These are phyloP conservation scores for Phylloscopus trochiloides DNA, from an alignment of 2,113 vertebrate genomes.

Conservation along the genomic window DNA sequence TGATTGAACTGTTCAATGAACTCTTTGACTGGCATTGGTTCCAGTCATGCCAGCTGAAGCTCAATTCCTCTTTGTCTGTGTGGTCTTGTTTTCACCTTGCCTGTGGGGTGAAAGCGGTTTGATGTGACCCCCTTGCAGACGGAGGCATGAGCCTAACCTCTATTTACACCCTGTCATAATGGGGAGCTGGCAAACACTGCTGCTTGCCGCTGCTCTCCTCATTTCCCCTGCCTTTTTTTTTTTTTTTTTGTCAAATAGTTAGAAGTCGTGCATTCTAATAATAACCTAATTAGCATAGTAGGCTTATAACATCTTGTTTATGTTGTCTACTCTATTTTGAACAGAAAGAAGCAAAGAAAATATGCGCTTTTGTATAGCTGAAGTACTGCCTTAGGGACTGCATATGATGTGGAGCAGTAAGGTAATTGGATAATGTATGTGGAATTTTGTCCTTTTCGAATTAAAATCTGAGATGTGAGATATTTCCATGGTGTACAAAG, in stretches of 20 bases:
- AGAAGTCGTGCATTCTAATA: slow-evolving; percentile 19
- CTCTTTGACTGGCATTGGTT: slow-evolving; percentile 73
- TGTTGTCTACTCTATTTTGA: not conserved
- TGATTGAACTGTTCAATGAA: slow-evolving; percentile 69
- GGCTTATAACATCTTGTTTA: slow-evolving; percentile 51
- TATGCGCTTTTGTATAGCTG: not conserved
- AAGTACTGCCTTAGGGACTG: not conserved
- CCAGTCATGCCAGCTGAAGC: slow-evolving; percentile 69
- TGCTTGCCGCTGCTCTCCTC: not conserved
- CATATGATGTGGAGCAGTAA: not conserved
- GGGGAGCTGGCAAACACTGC: slow-evolving; percentile 36
- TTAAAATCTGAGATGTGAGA: not conserved
- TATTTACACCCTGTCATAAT: slow-evolving; percentile 65
- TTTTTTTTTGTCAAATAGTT: slow-evolving; percentile 28
- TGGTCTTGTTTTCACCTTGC: slow-evolving; percentile 70
- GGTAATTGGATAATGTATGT: not conserved
- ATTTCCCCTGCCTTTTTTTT: not conserved
- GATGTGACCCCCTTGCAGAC: slow-evolving; percentile 61
- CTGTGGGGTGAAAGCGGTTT: slow-evolving; percentile 61
- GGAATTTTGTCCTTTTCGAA: not conserved
- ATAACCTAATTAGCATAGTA: slow-evolving; percentile 36
- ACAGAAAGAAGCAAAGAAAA: not conserved
- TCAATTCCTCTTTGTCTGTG: slow-evolving; percentile 72
- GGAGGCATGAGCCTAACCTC: slow-evolving; percentile 51
- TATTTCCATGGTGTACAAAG: not conserved